Evolutionary conservation across 2,113 vertebrate genomes (phyloP).

Genomic region (Corvus hawaiiensis): DNA sequence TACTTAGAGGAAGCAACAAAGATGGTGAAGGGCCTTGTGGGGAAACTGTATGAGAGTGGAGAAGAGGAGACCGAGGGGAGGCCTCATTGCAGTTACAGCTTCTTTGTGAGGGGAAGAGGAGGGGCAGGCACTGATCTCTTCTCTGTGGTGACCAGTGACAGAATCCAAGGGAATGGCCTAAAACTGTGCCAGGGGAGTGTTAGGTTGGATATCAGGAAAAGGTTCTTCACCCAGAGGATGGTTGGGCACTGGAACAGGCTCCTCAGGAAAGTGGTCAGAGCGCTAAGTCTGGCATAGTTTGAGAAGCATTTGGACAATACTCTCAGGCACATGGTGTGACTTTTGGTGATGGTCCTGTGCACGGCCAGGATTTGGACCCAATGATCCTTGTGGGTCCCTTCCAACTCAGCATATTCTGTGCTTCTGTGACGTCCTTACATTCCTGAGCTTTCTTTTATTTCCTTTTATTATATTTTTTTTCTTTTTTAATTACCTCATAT

Average conservation of each 20-base stretch:
- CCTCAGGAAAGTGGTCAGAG: background rate
- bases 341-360: background rate
- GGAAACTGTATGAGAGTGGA: background rate
- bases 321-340: background rate
- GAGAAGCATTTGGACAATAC: background rate
- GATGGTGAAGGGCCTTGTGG: background rate
- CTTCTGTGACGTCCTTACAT: background rate
- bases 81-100: fast-evolving
- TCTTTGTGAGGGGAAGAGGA: background rate
- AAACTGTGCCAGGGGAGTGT: background rate
- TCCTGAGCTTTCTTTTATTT: background rate
- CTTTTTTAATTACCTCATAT: background rate
- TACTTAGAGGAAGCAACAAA: background rate
- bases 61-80: background rate
- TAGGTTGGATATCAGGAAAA: background rate
- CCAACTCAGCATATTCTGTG: background rate
- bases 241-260: background rate
- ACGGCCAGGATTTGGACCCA: background rate
- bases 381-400: background rate
- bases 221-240: background rate
- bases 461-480: no score
- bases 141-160: background rate
- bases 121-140: background rate
- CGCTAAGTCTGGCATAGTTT: background rate
- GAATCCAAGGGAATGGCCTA: fast-evolving